These are phyloP conservation scores for Hippocampus guttulatus DNA, from an alignment of 2,113 vertebrate genomes.

Conservation along the genomic window DNA sequence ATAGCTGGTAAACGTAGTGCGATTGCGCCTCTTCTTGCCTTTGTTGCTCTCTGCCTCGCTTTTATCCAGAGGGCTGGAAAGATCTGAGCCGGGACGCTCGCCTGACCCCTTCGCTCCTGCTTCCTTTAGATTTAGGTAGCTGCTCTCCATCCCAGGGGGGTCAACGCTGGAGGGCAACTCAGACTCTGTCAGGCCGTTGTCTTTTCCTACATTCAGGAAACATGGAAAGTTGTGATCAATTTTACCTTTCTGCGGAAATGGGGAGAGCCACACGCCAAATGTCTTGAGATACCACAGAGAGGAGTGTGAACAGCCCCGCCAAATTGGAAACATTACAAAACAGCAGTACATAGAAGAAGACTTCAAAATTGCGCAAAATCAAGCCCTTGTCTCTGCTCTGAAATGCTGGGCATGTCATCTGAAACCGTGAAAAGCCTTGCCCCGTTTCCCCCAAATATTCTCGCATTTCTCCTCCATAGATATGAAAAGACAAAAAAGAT, in stretches of 20 bases:
- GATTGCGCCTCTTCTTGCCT: constrained; percentile 90
- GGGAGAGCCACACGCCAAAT: neutral
- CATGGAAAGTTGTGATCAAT: neutral
- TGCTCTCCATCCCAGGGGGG: constrained; percentile 86
- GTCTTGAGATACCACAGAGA: neutral
- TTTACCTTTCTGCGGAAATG: neutral
- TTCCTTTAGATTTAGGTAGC: constrained; percentile 89
- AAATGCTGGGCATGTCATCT: too few species aligned
- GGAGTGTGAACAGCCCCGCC: too few species aligned
- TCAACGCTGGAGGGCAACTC: constrained; percentile 80
- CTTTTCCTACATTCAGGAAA: constrained; percentile 76
- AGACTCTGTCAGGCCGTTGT: constrained; percentile 78
- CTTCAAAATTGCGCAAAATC: too few species aligned
- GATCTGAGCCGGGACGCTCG: constrained; percentile 78
- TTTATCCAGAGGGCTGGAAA: constrained; percentile 87
- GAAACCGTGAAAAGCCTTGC: neutral
- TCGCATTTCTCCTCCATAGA: too few species aligned
- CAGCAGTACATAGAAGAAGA: too few species aligned
- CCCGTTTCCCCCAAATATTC: too few species aligned
- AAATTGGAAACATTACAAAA: too few species aligned
- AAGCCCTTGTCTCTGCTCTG: too few species aligned
- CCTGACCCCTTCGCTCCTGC: constrained; percentile 77
- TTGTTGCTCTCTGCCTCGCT: constrained; percentile 90
- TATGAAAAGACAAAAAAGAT: too few species aligned
- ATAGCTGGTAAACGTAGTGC: constrained; percentile 95